Evolutionary conservation across 2,888 invertebrate species (phyloP).

Genomic region (Miltochrista miniata): DNA sequence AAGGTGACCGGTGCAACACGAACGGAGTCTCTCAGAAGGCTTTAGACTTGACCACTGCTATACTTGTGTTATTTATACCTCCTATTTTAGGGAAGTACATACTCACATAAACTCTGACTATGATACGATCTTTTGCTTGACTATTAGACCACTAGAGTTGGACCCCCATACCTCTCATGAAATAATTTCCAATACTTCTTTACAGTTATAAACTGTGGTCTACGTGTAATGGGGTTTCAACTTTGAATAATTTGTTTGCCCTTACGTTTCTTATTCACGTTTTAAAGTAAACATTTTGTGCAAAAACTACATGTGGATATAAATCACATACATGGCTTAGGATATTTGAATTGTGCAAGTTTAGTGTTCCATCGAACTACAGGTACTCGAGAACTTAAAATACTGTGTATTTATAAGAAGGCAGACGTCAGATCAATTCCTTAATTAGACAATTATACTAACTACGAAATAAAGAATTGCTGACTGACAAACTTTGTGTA

Average conservation of each 20-base stretch:
- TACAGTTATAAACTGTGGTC: no score
- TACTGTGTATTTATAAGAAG: background rate
- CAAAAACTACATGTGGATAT: no score
- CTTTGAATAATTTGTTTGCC: no score
- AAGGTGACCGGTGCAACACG: conserved; percentile 58
- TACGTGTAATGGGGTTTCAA: no score
- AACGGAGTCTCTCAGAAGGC: conserved; percentile 49
- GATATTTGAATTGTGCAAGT: background rate
- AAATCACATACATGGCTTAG: background rate
- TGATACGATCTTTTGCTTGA: background rate
- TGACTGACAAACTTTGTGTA: background rate
- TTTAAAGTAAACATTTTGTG: no score
- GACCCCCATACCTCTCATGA: background rate
- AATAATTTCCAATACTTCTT: no score
- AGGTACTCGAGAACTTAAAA: background rate
- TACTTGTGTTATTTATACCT: conserved; percentile 51
- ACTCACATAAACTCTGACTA: conserved; percentile 36
- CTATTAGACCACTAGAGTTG: background rate
- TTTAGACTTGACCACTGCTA: conserved; percentile 45
- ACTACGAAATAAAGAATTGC: conserved; percentile 3
- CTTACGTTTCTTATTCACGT: no score
- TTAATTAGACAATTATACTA: background rate
- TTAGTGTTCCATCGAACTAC: background rate
- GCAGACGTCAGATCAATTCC: conserved; percentile 4
- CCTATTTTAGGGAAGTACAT: conserved; percentile 60